Conservation (phyloP, 2,113 vertebrate species). For the Lichenostomus cassidix region DNA sequence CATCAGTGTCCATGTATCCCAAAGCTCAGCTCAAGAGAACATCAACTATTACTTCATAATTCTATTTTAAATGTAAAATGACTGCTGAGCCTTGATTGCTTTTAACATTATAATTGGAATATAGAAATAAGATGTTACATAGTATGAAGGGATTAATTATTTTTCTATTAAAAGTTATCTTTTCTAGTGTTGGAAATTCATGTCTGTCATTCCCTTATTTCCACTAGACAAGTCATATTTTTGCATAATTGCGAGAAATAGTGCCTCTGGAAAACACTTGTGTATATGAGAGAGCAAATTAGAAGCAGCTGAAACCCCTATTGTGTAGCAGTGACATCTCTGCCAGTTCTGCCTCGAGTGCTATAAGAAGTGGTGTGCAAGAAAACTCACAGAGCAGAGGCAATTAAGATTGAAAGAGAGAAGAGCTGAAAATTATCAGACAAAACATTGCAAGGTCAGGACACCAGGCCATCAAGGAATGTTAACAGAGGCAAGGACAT, state of each 20-base stretch:
- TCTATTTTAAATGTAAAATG: neutral
- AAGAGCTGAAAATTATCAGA: constrained; percentile 4
- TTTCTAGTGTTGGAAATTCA: neutral
- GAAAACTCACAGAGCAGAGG: neutral
- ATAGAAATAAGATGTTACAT: neutral
- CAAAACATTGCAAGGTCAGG: neutral
- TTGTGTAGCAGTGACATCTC: neutral
- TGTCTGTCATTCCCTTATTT: neutral
- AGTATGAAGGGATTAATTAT: neutral
- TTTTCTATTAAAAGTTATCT: neutral
- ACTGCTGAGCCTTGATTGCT: neutral
- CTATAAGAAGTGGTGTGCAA: neutral
- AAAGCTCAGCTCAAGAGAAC: neutral
- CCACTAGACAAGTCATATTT: neutral
- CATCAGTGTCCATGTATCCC: neutral
- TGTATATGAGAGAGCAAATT: neutral
- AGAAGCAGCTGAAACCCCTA: constrained; percentile 6
- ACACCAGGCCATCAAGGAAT: neutral
- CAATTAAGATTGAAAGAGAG: neutral
- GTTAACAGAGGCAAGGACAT: neutral
- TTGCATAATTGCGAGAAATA: neutral
- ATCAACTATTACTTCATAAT: neutral
- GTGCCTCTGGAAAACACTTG: constrained; percentile 26
- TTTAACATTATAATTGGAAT: neutral
- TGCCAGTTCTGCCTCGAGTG: neutral